Percentiles rank a stretch among this genome's conserved stretches.
Conservation (phyloP, 2,113 vertebrate genomes). For the Isurus oxyrinchus region DNA sequence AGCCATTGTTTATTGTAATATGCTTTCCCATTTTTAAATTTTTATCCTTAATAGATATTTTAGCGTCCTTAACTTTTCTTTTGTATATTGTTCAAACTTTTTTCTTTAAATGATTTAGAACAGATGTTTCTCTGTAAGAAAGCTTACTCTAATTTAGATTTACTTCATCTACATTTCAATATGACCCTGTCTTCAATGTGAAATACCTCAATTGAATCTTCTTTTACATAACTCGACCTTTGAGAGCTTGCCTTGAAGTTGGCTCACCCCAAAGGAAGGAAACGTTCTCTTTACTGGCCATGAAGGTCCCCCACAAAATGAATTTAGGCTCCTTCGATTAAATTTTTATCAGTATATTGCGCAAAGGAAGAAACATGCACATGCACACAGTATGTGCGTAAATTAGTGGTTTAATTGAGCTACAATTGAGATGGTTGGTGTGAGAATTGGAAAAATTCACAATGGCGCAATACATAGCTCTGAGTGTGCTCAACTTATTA, state of each 20-base stretch:
- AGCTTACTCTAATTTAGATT: neutral
- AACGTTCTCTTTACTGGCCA: neutral
- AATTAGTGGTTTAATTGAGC: too few species aligned
- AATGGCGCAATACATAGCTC: too few species aligned
- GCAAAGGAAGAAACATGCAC: too few species aligned
- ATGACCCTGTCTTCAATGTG: too few species aligned
- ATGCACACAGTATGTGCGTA: too few species aligned
- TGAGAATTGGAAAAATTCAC: too few species aligned
- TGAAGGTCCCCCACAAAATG: neutral
- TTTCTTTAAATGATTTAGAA: neutral
- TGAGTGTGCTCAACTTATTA: too few species aligned
- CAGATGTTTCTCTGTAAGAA: neutral
- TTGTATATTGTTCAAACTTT: neutral
- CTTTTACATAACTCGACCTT: too few species aligned
- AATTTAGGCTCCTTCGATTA: too few species aligned
- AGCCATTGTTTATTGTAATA: neutral
- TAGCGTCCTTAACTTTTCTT: neutral
- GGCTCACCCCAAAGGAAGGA: neutral
- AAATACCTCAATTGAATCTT: too few species aligned
- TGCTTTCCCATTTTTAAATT: neutral
- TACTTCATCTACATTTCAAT: conserved; percentile 1
- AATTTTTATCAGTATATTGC: too few species aligned
- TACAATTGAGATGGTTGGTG: too few species aligned
- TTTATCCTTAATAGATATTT: neutral
- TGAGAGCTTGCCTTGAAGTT: neutral